Conservation (phyloP, 2,113 vertebrate genomes). For the Cyphomyrus discorhynchus region DNA sequence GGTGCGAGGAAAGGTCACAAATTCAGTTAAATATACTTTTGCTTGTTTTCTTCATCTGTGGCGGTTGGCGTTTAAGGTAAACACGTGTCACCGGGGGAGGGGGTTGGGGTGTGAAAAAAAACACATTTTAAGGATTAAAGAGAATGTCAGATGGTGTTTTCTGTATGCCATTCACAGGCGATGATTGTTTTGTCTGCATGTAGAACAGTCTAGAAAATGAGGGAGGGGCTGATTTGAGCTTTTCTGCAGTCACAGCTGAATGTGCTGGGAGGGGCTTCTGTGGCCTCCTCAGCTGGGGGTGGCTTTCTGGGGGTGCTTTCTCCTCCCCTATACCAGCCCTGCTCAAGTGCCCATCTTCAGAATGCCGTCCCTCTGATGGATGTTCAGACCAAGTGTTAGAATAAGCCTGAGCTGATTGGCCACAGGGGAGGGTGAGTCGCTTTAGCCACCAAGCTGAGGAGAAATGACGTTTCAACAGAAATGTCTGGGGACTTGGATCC, state of each 20-base stretch:
- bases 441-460: background rate
- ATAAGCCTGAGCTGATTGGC: background rate
- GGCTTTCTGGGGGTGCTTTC: background rate
- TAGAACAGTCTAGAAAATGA: background rate
- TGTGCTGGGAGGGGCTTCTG: background rate
- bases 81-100: background rate
- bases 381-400: background rate
- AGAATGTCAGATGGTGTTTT: conserved; percentile 2
- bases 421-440: background rate
- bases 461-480: background rate
- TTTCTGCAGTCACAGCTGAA: background rate
- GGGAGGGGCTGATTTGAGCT: background rate
- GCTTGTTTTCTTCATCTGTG: background rate
- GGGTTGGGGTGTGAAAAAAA: background rate
- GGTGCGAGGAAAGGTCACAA: conserved; percentile 16
- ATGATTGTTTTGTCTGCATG: background rate
- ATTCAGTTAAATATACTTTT: conserved; percentile 6
- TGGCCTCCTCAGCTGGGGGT: background rate
- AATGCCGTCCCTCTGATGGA: background rate
- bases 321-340: background rate
- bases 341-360: background rate
- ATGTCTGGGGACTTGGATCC: background rate
- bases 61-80: background rate
- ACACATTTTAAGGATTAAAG: background rate
- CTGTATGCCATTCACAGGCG: background rate